Percentiles rank a stretch among this genome's conserved stretches.
Evolutionary conservation across 2,113 vertebrate species (phyloP).

Genomic region (Noctilio leporinus): DNA sequence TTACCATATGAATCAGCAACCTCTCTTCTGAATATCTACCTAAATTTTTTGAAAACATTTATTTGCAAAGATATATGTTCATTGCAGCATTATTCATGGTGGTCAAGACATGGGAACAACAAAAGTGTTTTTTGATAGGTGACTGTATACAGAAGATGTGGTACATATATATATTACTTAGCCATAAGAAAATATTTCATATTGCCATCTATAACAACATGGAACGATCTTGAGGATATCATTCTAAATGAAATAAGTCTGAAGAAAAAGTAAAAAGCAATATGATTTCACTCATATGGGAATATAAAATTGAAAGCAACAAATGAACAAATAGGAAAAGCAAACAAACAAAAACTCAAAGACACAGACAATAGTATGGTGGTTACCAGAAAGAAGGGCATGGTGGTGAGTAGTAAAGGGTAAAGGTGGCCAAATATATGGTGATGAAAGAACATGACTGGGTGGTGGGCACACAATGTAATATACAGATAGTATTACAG

Average conservation of each 20-base stretch:
- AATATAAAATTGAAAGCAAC: not conserved
- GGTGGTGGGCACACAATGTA: not conserved
- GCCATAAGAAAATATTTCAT: not conserved
- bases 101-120: not conserved
- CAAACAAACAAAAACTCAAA: not conserved
- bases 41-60: not conserved
- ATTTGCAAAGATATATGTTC: not conserved
- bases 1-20: not conserved
- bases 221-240: not conserved
- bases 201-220: not conserved
- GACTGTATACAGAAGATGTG: not conserved
- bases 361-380: not conserved
- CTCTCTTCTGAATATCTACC: not conserved
- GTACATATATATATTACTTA: not conserved
- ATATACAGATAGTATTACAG: not conserved
- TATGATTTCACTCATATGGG: not conserved
- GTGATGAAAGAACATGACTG: not conserved
- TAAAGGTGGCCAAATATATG: not conserved
- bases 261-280: not conserved
- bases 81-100: not conserved
- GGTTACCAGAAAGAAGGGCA: not conserved
- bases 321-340: not conserved
- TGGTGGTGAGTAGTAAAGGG: not conserved
- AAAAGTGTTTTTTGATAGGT: not conserved
- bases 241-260: not conserved